A percentile compares a stretch with the other conserved stretches of the same genome.
Conservation (phyloP, 1,140 invertebrate genomes). For the Brachionus manjavacas region DNA sequence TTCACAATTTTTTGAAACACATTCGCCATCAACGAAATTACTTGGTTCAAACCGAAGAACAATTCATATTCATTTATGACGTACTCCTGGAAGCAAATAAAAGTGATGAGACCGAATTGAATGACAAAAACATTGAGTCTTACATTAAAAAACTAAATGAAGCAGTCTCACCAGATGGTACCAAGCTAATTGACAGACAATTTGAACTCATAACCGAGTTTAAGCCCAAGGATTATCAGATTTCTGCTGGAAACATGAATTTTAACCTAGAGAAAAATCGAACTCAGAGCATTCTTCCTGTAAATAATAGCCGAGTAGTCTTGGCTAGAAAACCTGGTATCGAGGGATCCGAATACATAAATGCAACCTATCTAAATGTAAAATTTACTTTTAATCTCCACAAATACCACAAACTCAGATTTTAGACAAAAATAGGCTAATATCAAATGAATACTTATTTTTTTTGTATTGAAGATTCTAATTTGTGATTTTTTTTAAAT, state of each 20-base stretch:
- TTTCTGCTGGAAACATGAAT: neutral
- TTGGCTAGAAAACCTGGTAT: neutral
- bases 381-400: neutral
- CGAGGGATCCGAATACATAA: conserved; percentile 35
- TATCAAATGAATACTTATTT: no score
- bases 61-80: conserved; percentile 99
- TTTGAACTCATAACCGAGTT: conserved; percentile 34
- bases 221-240: conserved; percentile 26
- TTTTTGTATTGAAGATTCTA: no score
- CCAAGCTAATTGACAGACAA: conserved; percentile 26
- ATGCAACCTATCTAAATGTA: conserved; percentile 37
- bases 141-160: conserved; percentile 6
- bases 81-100: conserved; percentile 15
- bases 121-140: neutral
- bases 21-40: conserved; percentile 79
- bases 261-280: conserved; percentile 38
- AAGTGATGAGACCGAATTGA: conserved; percentile 32
- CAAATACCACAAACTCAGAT: no score
- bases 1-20: conserved; percentile 96
- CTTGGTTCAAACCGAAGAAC: conserved; percentile 85
- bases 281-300: conserved; percentile 25
- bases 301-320: conserved; percentile 36
- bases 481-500: no score
- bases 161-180: neutral
- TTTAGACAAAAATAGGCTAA: no score